These are phyloP conservation scores for Monoplex corrugatus DNA, from an alignment of 2,888 invertebrate species.

Conservation along the genomic window DNA sequence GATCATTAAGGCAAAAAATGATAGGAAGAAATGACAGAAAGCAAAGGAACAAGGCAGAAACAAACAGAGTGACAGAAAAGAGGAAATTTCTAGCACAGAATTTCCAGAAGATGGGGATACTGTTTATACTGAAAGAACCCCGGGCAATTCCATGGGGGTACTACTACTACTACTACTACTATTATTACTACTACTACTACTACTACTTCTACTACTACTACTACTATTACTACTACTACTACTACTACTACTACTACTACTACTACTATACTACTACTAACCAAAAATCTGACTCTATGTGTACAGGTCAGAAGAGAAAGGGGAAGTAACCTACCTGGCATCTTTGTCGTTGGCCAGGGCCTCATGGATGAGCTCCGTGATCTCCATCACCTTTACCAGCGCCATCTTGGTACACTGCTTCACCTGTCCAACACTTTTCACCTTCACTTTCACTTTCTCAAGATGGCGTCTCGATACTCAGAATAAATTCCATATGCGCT, in stretches of 20 bases:
- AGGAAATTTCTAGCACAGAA: too few relatives aligned
- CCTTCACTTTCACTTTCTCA: too few relatives aligned
- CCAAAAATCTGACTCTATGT: not conserved
- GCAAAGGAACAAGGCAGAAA: too few relatives aligned
- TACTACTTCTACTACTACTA: too few relatives aligned
- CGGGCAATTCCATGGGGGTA: not conserved
- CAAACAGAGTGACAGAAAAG: too few relatives aligned
- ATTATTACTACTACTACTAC: not conserved
- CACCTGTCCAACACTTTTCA: conserved; percentile 68
- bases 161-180: not conserved
- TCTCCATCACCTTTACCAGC: conserved; percentile 78
- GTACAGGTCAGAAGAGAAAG: not conserved
- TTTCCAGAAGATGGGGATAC: too few relatives aligned
- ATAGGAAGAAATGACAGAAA: too few relatives aligned
- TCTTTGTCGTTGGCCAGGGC: conserved; percentile 78
- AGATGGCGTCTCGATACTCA: too few relatives aligned
- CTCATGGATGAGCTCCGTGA: conserved; percentile 78
- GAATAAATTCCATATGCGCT: too few relatives aligned
- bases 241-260: not conserved
- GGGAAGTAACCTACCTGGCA: conserved; percentile 69
- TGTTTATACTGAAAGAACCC: too few relatives aligned
- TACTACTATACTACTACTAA: too few relatives aligned
- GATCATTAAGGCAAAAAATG: too few relatives aligned
- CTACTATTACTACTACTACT: not conserved
- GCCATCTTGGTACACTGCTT: conserved; percentile 79